Base-by-base conservation (phyloP, 2,888 invertebrate species). In the Adelognathus sp. region DNA sequence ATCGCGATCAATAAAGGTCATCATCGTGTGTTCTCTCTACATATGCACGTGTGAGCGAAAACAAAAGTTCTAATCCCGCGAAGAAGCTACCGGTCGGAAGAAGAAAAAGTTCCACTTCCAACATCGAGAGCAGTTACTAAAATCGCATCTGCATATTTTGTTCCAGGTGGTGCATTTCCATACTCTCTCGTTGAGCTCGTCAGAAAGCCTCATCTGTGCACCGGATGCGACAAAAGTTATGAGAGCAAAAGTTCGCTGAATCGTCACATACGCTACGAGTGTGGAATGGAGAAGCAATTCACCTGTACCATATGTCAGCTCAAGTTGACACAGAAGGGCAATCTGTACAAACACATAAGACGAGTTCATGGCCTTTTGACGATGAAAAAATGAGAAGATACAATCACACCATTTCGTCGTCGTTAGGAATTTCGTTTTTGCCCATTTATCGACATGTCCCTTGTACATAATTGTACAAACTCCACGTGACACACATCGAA, bases 241-340 rank as follows among this genome's bases (percentile, higher is more conserved):
- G 89, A 88, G 82, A 89, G 89, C 67, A 88, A 88, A 76, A 87
- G 88, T 71, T 91, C 92, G 52, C 82, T 92, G 31, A 88, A 89
- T 60, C 86, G 85, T 46, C 87, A 89, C 77, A 1, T 81, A 7
- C 82, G 84, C 16, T 86, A 87, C 79, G 86, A 87, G 41, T 88
- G 87, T 69, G 84, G 86, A 44, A 83, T 83, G 66, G 77, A 80
- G 24, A 88, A 87, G 46, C 80, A 81, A 60, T 88, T 87, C 39
- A 58, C 56, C 18, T 89, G 88, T 71, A 85, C 84, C 7, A 81
- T 88, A 41, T 90, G 89, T 54, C 76, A 83, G 11, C 74, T 71
- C 66, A 80, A 56, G 75, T 31, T 86, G 27, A 61, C 76, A 4
- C 81, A 84, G 69, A 86, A 79, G 54, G 79, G 71, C 63, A 82